Conservation (phyloP, 2,113 vertebrate genomes). For the Manacus vitellinus region DNA sequence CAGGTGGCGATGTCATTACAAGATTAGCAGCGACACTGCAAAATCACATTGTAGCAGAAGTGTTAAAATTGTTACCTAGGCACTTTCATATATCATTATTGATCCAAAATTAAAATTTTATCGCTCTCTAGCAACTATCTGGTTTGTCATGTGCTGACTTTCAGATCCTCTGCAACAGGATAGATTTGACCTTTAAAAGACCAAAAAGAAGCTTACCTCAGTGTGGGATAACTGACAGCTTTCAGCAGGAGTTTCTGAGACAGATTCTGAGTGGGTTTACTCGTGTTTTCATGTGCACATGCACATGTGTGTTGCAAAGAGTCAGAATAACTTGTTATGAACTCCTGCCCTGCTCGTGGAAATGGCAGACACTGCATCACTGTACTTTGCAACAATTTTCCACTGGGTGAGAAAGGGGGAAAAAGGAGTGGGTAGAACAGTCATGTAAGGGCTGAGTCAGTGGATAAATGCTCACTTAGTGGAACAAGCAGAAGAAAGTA, state of each 20-base stretch:
- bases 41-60: neutral
- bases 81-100: neutral
- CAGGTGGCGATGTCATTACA: slow-evolving; percentile 55
- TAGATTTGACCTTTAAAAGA: neutral
- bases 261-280: neutral
- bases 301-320: neutral
- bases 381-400: neutral
- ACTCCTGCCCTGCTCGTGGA: neutral
- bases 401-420: neutral
- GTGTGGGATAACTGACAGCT: neutral
- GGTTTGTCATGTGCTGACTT: neutral
- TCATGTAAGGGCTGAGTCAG: neutral
- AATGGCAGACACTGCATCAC: neutral
- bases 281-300: neutral
- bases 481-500: neutral
- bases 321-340: neutral
- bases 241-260: neutral
- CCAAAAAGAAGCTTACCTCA: neutral
- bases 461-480: slow-evolving; percentile 10
- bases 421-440: neutral
- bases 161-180: neutral
- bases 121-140: neutral
- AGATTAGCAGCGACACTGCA: neutral
- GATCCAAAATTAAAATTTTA: neutral
- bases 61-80: slow-evolving; percentile 6